Conservation (phyloP, 2,113 vertebrate genomes). For the Gasterosteus aculeatus region DNA sequence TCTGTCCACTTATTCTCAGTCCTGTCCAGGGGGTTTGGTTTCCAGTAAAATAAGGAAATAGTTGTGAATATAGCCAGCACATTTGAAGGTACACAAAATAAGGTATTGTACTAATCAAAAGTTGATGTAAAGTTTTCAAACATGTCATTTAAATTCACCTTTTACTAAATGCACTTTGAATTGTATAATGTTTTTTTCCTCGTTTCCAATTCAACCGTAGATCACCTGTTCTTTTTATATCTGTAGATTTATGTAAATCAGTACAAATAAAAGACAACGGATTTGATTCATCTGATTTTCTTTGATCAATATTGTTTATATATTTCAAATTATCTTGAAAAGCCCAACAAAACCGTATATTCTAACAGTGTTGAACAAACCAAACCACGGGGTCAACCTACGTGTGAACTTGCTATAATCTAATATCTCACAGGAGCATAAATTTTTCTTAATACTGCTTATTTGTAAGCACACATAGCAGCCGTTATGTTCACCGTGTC, state of each 20-base stretch:
- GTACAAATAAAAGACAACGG: constrained; percentile 65
- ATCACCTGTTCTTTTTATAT: constrained; percentile 74
- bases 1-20: constrained; percentile 30
- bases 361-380: too few relatives aligned
- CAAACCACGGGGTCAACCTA: too few relatives aligned
- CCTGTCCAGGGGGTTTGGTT: constrained; percentile 20
- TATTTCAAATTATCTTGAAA: not conserved
- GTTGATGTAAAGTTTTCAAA: constrained; percentile 87
- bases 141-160: constrained; percentile 86
- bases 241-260: constrained; percentile 78
- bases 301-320: not conserved
- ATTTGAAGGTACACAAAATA: constrained; percentile 45
- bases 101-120: constrained; percentile 65
- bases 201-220: constrained; percentile 66
- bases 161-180: constrained; percentile 97
- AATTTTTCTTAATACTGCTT: too few relatives aligned
- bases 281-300: constrained; percentile 45
- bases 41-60: constrained; percentile 22
- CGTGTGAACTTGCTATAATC: too few relatives aligned
- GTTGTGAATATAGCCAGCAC: constrained; percentile 45
- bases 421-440: too few relatives aligned
- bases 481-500: too few relatives aligned
- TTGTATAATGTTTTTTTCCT: constrained; percentile 51
- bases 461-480: too few relatives aligned
- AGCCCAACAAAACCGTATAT: too few relatives aligned